These are phyloP conservation scores for Trissolcus brochymenae DNA, from an alignment of 2,888 invertebrate genomes.

Conservation along the genomic window DNA sequence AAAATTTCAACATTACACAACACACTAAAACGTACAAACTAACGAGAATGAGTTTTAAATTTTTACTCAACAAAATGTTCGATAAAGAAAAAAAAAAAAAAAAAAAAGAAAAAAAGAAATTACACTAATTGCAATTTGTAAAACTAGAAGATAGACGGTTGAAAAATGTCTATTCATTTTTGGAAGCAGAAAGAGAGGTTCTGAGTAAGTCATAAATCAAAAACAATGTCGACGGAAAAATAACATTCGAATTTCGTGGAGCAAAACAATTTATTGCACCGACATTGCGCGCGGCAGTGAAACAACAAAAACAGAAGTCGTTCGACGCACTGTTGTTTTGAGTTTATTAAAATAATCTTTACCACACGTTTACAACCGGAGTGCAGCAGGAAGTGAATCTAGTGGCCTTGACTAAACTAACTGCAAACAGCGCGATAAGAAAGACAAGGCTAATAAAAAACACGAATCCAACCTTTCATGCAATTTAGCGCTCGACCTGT, in stretches of 20 bases:
- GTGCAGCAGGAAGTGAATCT: constrained; percentile 52
- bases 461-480: constrained; percentile 45
- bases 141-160: too few species aligned
- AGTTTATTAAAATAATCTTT: constrained; percentile 45
- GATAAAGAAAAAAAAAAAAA: too few species aligned
- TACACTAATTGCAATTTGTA: too few species aligned
- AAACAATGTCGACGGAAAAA: neutral
- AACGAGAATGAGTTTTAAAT: too few species aligned
- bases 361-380: constrained; percentile 50
- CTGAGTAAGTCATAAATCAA: neutral
- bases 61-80: too few species aligned
- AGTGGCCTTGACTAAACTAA: constrained; percentile 54
- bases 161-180: too few species aligned
- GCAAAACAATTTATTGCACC: neutral
- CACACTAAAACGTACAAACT: too few species aligned
- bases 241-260: neutral
- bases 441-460: constrained; percentile 54
- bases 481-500: constrained; percentile 36
- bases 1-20: too few species aligned
- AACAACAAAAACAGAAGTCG: neutral
- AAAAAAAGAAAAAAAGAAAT: too few species aligned
- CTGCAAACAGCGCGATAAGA: constrained; percentile 52
- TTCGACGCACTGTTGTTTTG: constrained; percentile 18
- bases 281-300: neutral
- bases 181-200: too few species aligned